Evolutionary conservation across 2,113 vertebrate genomes (phyloP).

Genomic region (Thermophis baileyi): DNA sequence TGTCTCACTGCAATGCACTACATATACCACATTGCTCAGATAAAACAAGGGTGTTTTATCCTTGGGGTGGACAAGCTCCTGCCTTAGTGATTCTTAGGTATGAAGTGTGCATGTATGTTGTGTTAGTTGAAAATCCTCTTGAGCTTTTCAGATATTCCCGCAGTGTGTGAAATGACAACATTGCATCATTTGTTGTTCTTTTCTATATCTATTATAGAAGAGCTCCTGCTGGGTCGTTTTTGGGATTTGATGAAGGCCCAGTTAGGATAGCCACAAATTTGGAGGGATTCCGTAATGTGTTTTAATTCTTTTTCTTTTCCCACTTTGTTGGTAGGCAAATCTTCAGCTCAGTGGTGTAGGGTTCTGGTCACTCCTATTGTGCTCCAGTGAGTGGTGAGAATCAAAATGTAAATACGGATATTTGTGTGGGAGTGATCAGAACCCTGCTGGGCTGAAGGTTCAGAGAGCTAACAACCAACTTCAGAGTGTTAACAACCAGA

Average conservation of each 20-base stretch:
- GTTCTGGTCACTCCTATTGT: neutral
- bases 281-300: neutral
- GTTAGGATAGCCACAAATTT: neutral
- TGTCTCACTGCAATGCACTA: neutral
- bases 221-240: neutral
- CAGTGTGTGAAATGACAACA: neutral
- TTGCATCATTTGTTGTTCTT: neutral
- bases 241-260: neutral
- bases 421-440: neutral
- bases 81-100: neutral
- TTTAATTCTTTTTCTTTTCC: neutral
- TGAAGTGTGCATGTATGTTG: neutral
- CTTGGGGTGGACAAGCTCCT: neutral
- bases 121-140: neutral
- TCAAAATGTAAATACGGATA: neutral
- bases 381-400: neutral
- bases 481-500: neutral
- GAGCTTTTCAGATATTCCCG: neutral
- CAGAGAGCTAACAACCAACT: neutral
- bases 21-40: neutral
- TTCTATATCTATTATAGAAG: neutral
- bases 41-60: neutral
- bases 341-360: neutral
- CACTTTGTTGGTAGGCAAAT: neutral
- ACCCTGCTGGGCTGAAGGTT: neutral